Conservation (phyloP, 2,888 invertebrate species). For the Bimastos eiseni region DNA sequence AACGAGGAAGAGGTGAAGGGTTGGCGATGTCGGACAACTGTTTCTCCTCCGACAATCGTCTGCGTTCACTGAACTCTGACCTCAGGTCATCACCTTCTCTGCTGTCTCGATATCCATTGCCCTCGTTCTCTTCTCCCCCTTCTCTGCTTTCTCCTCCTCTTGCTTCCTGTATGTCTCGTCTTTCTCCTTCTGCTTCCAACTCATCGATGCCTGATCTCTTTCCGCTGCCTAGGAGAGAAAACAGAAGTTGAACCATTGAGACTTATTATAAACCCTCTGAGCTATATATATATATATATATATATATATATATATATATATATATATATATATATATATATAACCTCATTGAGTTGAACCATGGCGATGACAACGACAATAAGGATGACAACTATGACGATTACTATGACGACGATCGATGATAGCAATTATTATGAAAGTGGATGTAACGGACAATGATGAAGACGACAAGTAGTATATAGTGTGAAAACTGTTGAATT, state of each 20-base stretch:
- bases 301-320: no score
- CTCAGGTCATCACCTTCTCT: conserved; percentile 3
- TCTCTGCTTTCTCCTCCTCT: background rate
- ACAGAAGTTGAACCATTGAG: background rate
- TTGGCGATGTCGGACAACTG: background rate
- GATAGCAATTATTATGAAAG: background rate
- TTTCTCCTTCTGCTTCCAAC: background rate
- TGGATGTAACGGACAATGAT: no score
- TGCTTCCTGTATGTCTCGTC: background rate
- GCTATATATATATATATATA: no score
- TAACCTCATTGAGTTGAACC: no score
- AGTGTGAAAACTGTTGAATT: no score
- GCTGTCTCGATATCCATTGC: background rate
- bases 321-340: no score
- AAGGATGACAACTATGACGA: no score
- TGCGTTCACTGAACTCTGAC: background rate
- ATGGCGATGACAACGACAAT: no score
- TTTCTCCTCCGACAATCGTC: no score
- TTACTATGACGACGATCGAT: background rate
- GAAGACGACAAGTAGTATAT: no score
- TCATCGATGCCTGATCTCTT: background rate
- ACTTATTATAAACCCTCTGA: no score
- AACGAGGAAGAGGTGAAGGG: background rate
- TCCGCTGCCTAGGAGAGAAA: background rate
- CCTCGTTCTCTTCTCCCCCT: background rate